These are phyloP conservation scores for Leptinotarsa texana DNA, from an alignment of 1,140 invertebrate genomes.

Conservation along the genomic window DNA sequence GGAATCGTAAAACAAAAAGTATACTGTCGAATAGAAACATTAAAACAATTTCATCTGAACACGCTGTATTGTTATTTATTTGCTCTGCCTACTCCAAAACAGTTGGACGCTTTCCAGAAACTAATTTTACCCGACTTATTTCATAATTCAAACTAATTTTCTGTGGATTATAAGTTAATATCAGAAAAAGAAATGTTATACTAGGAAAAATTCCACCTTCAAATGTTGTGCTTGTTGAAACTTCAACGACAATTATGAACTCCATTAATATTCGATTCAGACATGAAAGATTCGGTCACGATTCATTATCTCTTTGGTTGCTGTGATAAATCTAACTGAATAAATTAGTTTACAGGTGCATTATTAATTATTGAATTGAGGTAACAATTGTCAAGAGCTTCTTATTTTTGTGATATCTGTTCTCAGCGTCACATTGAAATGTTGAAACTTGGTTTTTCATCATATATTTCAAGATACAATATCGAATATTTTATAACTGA, in stretches of 20 bases:
- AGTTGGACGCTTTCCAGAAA: constrained; percentile 16
- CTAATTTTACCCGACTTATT: constrained; percentile 22
- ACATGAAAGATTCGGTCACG: too few species aligned
- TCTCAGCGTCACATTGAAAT: too few species aligned
- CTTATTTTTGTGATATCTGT: too few species aligned
- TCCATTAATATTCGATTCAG: neutral
- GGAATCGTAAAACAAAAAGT: too few species aligned
- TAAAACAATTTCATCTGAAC: neutral
- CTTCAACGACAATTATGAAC: neutral
- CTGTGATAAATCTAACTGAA: neutral
- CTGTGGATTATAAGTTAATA: neutral
- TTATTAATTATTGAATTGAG: neutral
- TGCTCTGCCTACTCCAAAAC: neutral
- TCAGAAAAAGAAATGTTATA: constrained; percentile 1
- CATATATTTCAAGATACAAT: too few species aligned
- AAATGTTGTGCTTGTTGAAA: neutral
- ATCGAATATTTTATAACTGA: too few species aligned
- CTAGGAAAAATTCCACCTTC: neutral
- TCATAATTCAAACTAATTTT: constrained; percentile 13
- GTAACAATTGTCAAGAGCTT: neutral
- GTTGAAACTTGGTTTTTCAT: too few species aligned
- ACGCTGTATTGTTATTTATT: neutral
- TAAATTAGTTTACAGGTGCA: neutral
- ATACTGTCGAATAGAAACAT: neutral
- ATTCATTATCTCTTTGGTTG: neutral